A percentile compares a stretch with the other conserved stretches of the same genome.
These are phyloP conservation scores for Syrphus vitripennis DNA, from an alignment of 2,888 invertebrate genomes.

Conservation along the genomic window DNA sequence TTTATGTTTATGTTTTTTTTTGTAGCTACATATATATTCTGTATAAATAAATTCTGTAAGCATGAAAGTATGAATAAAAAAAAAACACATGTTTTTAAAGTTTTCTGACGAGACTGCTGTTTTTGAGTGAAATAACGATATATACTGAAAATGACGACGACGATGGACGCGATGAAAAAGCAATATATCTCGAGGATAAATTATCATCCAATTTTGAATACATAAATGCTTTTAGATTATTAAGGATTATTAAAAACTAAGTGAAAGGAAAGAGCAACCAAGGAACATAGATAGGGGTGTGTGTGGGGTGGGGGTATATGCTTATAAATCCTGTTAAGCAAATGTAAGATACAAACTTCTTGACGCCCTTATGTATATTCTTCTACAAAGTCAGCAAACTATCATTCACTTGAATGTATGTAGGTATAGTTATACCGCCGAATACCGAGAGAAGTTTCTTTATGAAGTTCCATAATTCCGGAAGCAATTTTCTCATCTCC, in stretches of 20 bases:
- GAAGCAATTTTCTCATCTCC: constrained; percentile 2
- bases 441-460: no score
- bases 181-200: neutral
- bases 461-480: neutral
- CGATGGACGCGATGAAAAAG: neutral
- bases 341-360: neutral
- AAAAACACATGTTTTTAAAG: neutral
- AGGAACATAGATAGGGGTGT: neutral
- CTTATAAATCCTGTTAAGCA: neutral
- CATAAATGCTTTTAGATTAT: neutral
- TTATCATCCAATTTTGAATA: neutral
- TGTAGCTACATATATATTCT: no score
- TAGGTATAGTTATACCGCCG: no score
- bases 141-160: neutral
- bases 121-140: neutral
- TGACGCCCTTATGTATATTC: neutral
- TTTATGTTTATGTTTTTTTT: neutral
- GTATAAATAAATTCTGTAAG: neutral
- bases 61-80: neutral
- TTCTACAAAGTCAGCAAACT: neutral
- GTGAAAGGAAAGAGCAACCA: neutral
- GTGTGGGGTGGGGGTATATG: neutral
- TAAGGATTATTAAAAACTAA: constrained; percentile 1
- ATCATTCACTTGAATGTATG: neutral
- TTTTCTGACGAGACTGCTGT: neutral